phyloP scores from a whole-genome alignment of 2,113 vertebrate species.

The Corvus hawaiiensis region DNA sequence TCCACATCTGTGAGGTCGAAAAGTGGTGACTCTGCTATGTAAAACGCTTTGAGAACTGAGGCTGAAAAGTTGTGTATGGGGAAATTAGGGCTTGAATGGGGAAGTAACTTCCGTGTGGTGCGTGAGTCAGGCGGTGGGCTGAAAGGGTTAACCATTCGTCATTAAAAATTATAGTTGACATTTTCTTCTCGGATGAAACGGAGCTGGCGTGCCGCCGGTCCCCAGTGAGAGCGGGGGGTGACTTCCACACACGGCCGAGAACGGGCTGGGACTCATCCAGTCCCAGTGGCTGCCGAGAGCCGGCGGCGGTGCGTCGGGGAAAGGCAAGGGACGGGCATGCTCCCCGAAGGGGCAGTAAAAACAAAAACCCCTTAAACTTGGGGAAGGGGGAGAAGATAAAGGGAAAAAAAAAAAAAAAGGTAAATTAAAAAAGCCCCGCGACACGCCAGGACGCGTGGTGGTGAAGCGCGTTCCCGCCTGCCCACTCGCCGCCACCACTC shows the following conservation, averaged over 20 bases:
- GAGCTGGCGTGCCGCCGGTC: background rate
- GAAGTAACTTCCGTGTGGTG: background rate
- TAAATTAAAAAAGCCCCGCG: background rate
- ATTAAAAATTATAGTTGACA: background rate
- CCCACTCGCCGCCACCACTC: background rate
- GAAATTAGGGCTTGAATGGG: background rate
- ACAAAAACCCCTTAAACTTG: background rate
- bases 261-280: background rate
- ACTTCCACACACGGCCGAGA: background rate
- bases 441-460: background rate
- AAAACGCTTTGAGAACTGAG: background rate
- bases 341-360: background rate
- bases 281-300: background rate
- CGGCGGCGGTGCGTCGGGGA: too few species aligned
- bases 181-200: background rate
- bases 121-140: background rate
- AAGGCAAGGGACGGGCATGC: background rate
- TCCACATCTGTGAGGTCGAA: accelerated
- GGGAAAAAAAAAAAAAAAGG: too few species aligned
- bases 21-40: accelerated
- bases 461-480: accelerated
- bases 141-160: background rate
- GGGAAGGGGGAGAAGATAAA: background rate
- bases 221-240: accelerated
- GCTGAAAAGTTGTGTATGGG: background rate